Base-by-base conservation (phyloP, 2,113 vertebrate genomes). In the Melanerpes aurifrons region DNA sequence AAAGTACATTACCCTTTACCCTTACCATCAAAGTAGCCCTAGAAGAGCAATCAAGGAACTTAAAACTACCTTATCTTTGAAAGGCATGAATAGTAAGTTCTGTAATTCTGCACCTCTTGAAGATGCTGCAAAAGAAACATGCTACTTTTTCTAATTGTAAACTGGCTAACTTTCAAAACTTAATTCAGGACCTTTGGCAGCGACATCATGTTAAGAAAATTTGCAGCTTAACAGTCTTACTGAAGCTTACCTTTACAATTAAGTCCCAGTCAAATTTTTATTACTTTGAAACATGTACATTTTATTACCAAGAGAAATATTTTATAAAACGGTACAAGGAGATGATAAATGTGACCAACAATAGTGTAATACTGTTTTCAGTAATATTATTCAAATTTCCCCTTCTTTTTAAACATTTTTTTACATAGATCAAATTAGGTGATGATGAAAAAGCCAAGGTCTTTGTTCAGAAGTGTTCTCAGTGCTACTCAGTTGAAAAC, bases 381-480 rank as follows among this genome's bases (percentile, higher is more conserved):
- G 7, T 71, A 53, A 69, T 29, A 32, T 18, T 53, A 26, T 59
- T 48, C 22, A 43, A 45, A 66, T 70, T 72, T 83, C 16, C 15
- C 29, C 16, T 35, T 40, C 28, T 40, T 57, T 45, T 64, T 11
- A 11, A 5, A 56, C 25, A 28, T 15, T 81, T 81, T 84, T 72
- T 59, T 53, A 28, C 87, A 48, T 12, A 77, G 84, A n/a, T 73
- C 35, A 95, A 92, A 81, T 98, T 98, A 98, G 98, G 59, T 94
- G 97, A 98, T 92, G 75, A 96, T 72, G 92, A 95, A 18, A 98
- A 98, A 89, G 97, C 98, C 80, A 98, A 98, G 93, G 92, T 98
- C 6, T 99, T 98, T 82, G 94, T 98, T 92, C 97, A 98, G 86
- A 98, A 98, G 95, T 99, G 98, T 90, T 95, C 97, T 48, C 97